phyloP scores from a whole-genome alignment of 2,888 invertebrate genomes.

The Caenorhabditis plicata region DNA sequence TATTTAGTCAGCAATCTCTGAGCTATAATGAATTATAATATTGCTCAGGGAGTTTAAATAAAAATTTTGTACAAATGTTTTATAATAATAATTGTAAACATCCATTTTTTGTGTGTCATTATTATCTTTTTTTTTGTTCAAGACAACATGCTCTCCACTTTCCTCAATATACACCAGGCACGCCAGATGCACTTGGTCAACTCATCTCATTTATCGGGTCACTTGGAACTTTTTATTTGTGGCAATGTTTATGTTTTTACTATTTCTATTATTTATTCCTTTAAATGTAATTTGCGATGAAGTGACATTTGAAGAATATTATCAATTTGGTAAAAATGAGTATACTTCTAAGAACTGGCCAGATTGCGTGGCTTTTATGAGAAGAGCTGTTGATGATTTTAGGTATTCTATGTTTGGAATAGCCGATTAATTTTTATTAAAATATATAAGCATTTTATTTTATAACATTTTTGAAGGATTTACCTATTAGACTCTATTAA shows the following conservation, averaged over 20 bases:
- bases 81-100: too few species aligned
- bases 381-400: constrained; percentile 72
- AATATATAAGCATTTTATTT: too few species aligned
- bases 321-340: constrained; percentile 51
- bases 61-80: too few species aligned
- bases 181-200: background rate
- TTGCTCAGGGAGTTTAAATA: too few species aligned
- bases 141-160: background rate
- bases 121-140: background rate
- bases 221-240: background rate
- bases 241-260: background rate
- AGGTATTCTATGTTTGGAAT: constrained; percentile 39
- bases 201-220: background rate
- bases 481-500: too few species aligned
- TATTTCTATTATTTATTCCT: background rate
- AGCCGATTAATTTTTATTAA: too few species aligned
- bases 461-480: too few species aligned
- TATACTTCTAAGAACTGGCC: constrained; percentile 68
- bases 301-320: constrained; percentile 46
- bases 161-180: constrained; percentile 2
- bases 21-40: too few species aligned
- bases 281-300: background rate
- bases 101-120: too few species aligned
- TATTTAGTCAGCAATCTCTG: too few species aligned
- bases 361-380: constrained; percentile 75